Percentiles rank a stretch among this genome's conserved stretches.
Conservation (phyloP, 1,140 invertebrate genomes). For the Drosophila punjabiensis region DNA sequence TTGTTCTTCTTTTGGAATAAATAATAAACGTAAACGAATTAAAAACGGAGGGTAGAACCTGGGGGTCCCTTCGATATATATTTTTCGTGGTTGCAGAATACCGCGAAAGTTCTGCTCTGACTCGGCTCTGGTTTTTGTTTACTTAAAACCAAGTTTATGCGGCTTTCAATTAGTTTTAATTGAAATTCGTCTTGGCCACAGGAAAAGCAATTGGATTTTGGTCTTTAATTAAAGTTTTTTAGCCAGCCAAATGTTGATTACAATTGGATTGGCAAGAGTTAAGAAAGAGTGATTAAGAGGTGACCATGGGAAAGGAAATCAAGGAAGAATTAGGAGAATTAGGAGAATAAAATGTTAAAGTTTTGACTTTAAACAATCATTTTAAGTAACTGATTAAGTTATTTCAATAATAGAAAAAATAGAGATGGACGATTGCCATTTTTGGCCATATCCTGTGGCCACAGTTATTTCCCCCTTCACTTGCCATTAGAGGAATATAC, state of each 20-base stretch:
- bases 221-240: constrained; percentile 69
- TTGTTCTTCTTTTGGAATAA: constrained; percentile 61
- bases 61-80: constrained; percentile 40
- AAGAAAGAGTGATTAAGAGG: constrained; percentile 8
- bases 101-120: constrained; percentile 52
- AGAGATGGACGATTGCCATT: background rate
- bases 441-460: background rate
- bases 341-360: background rate
- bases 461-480: background rate
- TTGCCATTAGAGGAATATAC: constrained; percentile 64
- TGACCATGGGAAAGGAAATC: background rate
- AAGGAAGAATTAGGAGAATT: background rate
- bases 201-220: constrained; percentile 50
- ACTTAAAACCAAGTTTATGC: constrained; percentile 69
- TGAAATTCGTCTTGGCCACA: constrained; percentile 62
- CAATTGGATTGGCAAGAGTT: constrained; percentile 15
- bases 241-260: constrained; percentile 4
- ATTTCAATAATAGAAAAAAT: constrained; percentile 12
- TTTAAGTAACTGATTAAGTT: constrained; percentile 22
- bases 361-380: background rate
- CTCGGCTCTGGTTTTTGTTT: constrained; percentile 60
- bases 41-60: constrained; percentile 48
- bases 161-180: constrained; percentile 82
- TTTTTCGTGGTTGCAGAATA: constrained; percentile 17
- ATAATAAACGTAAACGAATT: constrained; percentile 84